Conservation (phyloP, 2,797 vertebrate species). For the Sparus aurata region DNA sequence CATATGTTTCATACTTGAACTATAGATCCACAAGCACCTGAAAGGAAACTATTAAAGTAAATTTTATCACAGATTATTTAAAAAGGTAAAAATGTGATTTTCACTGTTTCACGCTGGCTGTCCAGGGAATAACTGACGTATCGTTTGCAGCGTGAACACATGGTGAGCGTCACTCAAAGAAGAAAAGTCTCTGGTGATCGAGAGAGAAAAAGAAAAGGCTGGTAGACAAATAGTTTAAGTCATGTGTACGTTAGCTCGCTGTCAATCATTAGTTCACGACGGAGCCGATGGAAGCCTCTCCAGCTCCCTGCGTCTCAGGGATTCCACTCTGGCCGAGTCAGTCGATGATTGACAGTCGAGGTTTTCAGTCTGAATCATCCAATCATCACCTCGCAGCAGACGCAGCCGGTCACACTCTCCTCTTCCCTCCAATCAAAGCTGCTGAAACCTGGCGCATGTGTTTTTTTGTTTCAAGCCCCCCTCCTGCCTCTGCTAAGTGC, state of each 20-base stretch:
- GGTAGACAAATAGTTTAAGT: not conserved
- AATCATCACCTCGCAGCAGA: slow-evolving; percentile 23
- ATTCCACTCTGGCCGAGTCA: slow-evolving; percentile 64
- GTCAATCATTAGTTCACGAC: slow-evolving; percentile 69
- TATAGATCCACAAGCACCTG: too few species aligned
- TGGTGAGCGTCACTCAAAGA: not conserved
- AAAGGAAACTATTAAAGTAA: too few species aligned
- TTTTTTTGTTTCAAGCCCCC: slow-evolving; percentile 53
- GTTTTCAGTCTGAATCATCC: not conserved
- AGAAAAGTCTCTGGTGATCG: not conserved
- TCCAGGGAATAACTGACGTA: not conserved
- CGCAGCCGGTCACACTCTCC: not conserved
- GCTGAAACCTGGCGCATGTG: slow-evolving; percentile 80
- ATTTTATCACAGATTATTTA: too few species aligned
- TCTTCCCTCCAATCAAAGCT: slow-evolving; percentile 74
- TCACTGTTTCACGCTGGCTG: too few species aligned
- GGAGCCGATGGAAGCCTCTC: slow-evolving; percentile 65
- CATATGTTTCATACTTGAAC: too few species aligned
- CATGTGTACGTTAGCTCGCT: slow-evolving; percentile 2
- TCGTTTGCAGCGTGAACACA: slow-evolving; percentile 25
- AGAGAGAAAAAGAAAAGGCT: not conserved
- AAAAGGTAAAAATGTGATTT: too few species aligned
- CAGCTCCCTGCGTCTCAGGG: slow-evolving; percentile 57
- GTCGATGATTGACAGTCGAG: slow-evolving; percentile 60
- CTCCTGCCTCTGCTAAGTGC: slow-evolving; percentile 68